Evolutionary conservation across 2,797 vertebrate species (phyloP), one percentile per base, ranked within the genome.

Genomic region (Gymnodraco acuticeps): DNA sequence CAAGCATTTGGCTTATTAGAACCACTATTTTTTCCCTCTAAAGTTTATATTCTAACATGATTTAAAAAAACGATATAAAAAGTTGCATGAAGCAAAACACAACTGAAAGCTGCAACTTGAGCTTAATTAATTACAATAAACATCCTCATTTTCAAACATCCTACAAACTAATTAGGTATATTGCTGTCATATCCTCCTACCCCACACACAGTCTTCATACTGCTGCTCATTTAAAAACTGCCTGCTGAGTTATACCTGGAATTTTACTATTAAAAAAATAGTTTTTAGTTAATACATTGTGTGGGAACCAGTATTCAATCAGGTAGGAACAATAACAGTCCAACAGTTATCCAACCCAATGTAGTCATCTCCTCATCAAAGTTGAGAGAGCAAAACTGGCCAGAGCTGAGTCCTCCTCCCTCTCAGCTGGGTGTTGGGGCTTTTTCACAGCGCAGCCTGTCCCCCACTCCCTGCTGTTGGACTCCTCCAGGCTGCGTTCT

Each of bases 391-490:
- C 77, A 82, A 83, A 89, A 89, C 85, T 92, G 90, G 88, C 91
- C 91, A 83, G 89, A 85, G 90, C 84, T 88, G 82, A 84, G 75
- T 91, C 88, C 84, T 90, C 89, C 90, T 90, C 86, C 88, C 88
- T 89, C 92, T 93, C 90, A 88, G 90, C 90, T 92, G 85, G 91
- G 92, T 89, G 91, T 91, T 91, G 90, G 91, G 91, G 92, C 87
- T 92, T 91, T 94, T 93, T 94, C 93, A 93, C 93, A 93, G 93
- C 88, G 87, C 93, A 93, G 92, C 87, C 92, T 94, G 92, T 93
- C 89, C 89, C 91, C 90, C 89, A 82, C 93, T 89, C 91, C 90
- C 91, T 92, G 93, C 94, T 92, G 92, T 93, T 93, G 94, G 93
- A 93, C 92, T 95, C 93, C 93, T 94, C 91, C 92, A 93, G 92